A percentile compares a stretch with the other conserved stretches of the same genome.
Evolutionary conservation across 1,140 invertebrate genomes (phyloP).

Genomic region (Myzus persicae): DNA sequence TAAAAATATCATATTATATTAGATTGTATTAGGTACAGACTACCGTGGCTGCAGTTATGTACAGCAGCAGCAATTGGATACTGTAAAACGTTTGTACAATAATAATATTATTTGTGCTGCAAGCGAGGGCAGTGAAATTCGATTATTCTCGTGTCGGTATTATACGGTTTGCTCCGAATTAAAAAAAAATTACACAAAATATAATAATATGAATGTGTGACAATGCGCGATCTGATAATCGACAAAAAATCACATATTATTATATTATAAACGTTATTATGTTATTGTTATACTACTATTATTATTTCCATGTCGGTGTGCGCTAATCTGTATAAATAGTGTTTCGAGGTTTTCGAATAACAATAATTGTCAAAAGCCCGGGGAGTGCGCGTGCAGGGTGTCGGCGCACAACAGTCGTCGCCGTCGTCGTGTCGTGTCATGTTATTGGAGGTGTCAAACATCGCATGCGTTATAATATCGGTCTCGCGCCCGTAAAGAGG

Average conservation of each 20-base stretch:
- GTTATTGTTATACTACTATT: no score
- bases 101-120: neutral
- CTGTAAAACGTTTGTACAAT: neutral
- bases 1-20: neutral
- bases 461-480: conserved; percentile 10
- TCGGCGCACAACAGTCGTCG: neutral
- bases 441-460: conserved; percentile 55
- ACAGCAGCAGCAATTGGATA: neutral
- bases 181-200: neutral
- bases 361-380: neutral
- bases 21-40: neutral
- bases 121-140: neutral
- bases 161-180: neutral
- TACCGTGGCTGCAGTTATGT: neutral
- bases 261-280: neutral
- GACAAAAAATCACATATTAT: neutral
- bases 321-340: neutral
- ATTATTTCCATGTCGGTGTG: neutral
- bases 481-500: neutral
- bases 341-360: neutral
- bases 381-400: neutral
- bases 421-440: neutral
- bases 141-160: neutral
- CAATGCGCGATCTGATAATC: neutral
- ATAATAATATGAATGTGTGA: neutral